These are phyloP conservation scores for Phocoena phocoena DNA, from an alignment of 2,113 vertebrate genomes.

Conservation along the genomic window DNA sequence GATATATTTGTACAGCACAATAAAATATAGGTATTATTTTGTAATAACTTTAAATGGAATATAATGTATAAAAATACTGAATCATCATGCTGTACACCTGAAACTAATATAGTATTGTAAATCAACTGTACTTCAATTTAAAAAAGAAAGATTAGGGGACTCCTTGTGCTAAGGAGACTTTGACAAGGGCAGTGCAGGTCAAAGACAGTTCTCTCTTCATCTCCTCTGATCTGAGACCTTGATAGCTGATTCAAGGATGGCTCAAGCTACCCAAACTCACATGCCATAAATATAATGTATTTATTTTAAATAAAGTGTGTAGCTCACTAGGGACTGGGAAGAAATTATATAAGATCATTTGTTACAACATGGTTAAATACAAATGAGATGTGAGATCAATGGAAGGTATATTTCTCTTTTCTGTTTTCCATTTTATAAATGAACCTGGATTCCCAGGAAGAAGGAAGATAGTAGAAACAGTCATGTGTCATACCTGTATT, in stretches of 20 bases:
- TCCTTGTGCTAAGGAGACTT: background rate
- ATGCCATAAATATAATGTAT: background rate
- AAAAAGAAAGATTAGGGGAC: background rate
- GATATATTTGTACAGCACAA: background rate
- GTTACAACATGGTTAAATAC: background rate
- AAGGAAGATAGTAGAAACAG: background rate
- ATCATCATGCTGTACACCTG: background rate
- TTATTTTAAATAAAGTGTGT: background rate
- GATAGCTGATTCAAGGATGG: background rate
- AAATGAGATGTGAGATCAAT: background rate
- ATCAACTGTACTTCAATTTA: background rate
- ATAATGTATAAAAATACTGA: background rate
- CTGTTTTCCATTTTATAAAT: conserved; percentile 6
- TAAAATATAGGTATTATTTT: background rate
- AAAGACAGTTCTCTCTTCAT: background rate
- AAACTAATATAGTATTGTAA: background rate
- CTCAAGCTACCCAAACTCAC: background rate
- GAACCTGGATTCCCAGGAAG: background rate
- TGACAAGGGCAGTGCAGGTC: background rate
- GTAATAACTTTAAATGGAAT: background rate
- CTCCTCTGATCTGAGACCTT: background rate
- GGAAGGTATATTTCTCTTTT: background rate
- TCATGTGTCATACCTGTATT: background rate
- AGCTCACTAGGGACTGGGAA: background rate
- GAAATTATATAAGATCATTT: background rate